A percentile compares a stretch with the other conserved stretches of the same genome.
phyloP scores from a whole-genome alignment of 2,797 vertebrate genomes.

The Bradypodion ventrale region DNA sequence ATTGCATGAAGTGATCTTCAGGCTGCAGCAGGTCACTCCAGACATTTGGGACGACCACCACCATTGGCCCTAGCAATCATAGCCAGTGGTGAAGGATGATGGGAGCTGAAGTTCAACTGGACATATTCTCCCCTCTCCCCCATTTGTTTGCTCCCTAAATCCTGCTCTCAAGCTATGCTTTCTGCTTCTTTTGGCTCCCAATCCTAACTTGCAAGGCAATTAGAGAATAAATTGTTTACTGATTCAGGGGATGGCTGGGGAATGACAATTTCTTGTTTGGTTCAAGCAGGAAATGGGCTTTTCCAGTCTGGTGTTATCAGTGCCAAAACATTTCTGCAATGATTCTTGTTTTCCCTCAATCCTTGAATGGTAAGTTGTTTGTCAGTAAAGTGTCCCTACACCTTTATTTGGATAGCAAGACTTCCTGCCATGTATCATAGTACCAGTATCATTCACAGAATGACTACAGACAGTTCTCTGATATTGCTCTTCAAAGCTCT shows the following conservation, averaged over 20 bases:
- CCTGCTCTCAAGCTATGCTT: not conserved
- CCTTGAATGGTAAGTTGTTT: constrained; percentile 3
- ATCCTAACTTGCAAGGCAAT: not conserved
- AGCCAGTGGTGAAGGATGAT: not conserved
- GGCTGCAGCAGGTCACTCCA: not conserved
- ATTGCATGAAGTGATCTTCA: not conserved
- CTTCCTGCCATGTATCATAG: not conserved
- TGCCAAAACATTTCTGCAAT: not conserved
- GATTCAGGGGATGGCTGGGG: not conserved
- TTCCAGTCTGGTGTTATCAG: too few species aligned
- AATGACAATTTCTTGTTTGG: not conserved
- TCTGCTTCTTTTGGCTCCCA: not conserved
- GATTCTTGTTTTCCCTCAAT: not conserved
- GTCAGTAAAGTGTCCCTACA: not conserved
- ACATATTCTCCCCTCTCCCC: not conserved
- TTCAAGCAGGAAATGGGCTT: not conserved
- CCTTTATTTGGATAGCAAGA: not conserved
- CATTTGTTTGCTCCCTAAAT: not conserved
- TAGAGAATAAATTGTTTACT: not conserved
- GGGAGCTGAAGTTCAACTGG: not conserved
- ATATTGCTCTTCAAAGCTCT: constrained; percentile 6
- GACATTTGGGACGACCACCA: not conserved
- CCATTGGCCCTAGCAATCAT: not conserved
- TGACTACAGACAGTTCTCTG: not conserved
- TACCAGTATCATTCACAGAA: not conserved